phyloP scores from a whole-genome alignment of 2,113 vertebrate species.

The Pagrus major region DNA sequence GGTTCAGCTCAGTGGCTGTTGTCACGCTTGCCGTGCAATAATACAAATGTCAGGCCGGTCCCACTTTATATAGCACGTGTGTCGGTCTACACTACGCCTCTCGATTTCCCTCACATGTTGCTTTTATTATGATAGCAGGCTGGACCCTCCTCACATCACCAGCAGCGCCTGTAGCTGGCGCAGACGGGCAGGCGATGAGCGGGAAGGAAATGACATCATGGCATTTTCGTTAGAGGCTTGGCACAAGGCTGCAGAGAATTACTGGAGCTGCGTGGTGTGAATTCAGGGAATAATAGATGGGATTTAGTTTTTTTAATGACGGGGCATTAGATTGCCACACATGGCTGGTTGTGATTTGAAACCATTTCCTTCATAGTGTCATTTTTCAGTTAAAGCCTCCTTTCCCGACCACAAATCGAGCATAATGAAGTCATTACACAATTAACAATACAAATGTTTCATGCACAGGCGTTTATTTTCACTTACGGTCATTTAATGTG shows the following conservation, averaged over 20 bases:
- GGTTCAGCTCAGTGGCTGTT: not conserved
- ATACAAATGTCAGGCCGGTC: constrained; percentile 10
- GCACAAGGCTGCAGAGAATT: constrained; percentile 22
- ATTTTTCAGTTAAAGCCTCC: constrained; percentile 2
- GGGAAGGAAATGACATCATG: constrained; percentile 75
- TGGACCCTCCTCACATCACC: constrained; percentile 31
- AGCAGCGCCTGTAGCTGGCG: constrained; percentile 53
- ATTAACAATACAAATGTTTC: constrained; percentile 31
- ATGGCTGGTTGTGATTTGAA: constrained; percentile 40
- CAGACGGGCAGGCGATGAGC: constrained; percentile 35
- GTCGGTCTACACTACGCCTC: constrained; percentile 9
- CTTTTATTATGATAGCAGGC: constrained; percentile 51
- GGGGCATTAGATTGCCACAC: not conserved
- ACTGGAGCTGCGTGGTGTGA: not conserved
- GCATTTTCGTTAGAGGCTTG: constrained; percentile 48
- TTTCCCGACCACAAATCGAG: constrained; percentile 28
- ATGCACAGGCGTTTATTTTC: constrained; percentile 6
- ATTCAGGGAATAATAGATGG: constrained; percentile 28
- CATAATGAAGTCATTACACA: constrained; percentile 31
- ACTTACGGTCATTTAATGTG: not conserved
- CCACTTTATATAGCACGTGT: constrained; percentile 1
- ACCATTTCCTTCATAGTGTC: not conserved
- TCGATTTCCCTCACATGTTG: constrained; percentile 46
- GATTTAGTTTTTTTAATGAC: constrained; percentile 29
- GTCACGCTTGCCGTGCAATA: not conserved